Percentiles rank a stretch among this genome's conserved stretches.
Conservation (phyloP, 2,797 vertebrate species). For the Bucorvus abyssinicus region DNA sequence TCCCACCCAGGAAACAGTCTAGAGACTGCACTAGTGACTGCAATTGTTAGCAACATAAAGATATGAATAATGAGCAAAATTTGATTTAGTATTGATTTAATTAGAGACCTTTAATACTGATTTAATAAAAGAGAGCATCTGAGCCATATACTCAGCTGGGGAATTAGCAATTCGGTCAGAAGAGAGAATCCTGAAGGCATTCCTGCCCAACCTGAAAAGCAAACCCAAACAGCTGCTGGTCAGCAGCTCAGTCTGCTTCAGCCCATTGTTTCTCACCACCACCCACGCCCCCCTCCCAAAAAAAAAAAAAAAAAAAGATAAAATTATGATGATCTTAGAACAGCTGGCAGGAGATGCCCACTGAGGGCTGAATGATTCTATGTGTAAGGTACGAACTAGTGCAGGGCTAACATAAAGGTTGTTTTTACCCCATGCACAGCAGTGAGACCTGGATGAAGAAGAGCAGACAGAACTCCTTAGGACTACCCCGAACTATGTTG, state of each 20-base stretch:
- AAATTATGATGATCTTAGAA: accelerated
- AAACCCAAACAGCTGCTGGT: background rate
- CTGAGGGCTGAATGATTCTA: background rate
- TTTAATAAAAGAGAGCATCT: background rate
- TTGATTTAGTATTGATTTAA: background rate
- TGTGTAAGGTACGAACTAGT: accelerated
- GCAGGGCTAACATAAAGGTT: background rate
- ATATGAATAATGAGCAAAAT: background rate
- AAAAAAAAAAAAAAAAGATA: no score
- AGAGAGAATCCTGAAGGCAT: background rate
- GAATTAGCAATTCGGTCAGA: background rate
- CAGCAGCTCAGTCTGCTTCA: background rate
- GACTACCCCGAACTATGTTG: background rate
- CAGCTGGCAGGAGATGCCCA: background rate
- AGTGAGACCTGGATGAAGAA: background rate
- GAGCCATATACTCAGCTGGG: background rate
- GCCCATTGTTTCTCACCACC: background rate
- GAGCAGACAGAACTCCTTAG: background rate
- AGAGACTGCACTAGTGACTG: no score
- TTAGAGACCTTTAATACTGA: background rate
- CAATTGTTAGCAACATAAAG: background rate
- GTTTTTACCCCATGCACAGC: background rate
- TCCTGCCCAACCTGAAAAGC: background rate
- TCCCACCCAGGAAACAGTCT: background rate
- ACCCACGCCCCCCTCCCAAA: no score